A percentile compares a stretch with the other conserved stretches of the same genome.
phyloP scores from a whole-genome alignment of 2,888 invertebrate genomes.

The Phoenoteleia sp. region DNA sequence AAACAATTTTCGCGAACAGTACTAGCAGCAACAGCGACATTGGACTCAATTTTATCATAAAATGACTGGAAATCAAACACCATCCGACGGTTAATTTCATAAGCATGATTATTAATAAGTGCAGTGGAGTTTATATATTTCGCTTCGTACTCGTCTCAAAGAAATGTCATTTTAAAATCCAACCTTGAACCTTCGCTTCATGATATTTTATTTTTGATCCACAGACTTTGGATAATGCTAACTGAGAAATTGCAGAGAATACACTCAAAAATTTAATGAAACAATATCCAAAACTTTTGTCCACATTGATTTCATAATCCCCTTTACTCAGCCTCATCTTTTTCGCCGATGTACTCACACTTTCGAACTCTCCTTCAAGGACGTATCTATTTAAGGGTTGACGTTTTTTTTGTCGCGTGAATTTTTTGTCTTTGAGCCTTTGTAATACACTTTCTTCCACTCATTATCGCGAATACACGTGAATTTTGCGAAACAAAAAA shows the following conservation, averaged over 20 bases:
- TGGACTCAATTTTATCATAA: conserved; percentile 21
- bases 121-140: not conserved
- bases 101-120: conserved; percentile 37
- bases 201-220: not conserved
- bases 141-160: not conserved
- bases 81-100: conserved; percentile 33
- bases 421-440: not conserved
- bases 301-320: conserved; percentile 1
- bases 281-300: conserved; percentile 3
- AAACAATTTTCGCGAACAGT: not conserved
- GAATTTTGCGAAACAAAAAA: not conserved
- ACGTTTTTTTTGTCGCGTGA: not conserved
- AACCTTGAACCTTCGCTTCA: not conserved
- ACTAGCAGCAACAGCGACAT: not conserved
- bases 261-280: not conserved
- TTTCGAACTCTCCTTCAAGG: not conserved
- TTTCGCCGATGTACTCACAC: conserved; percentile 14
- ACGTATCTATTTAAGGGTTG: not conserved
- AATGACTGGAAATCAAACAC: conserved; percentile 29
- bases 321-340: not conserved
- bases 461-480: not conserved
- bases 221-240: not conserved
- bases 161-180: not conserved
- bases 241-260: not conserved
- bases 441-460: not conserved